These are phyloP conservation scores for Cynoglossus semilaevis DNA, from an alignment of 2,113 vertebrate genomes.

Conservation along the genomic window DNA sequence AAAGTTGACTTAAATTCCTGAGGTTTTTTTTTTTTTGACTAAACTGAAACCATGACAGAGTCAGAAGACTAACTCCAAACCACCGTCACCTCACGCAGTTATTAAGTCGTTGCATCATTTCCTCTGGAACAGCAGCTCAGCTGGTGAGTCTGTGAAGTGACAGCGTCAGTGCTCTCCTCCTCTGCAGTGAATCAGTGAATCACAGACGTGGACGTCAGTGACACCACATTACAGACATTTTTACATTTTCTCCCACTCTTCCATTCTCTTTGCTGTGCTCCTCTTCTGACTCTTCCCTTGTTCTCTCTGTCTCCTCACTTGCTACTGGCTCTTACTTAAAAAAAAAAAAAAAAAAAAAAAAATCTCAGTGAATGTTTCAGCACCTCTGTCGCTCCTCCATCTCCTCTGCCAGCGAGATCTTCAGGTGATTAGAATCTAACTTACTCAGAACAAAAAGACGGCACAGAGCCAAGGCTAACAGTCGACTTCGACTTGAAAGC, in stretches of 20 bases:
- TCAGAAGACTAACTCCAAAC: too few relatives aligned
- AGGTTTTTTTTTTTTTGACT: too few relatives aligned
- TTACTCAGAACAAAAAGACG: slow-evolving; percentile 31
- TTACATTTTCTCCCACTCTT: slow-evolving; percentile 2
- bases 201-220: slow-evolving; percentile 13
- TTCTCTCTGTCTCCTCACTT: slow-evolving; percentile 3
- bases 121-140: too few relatives aligned
- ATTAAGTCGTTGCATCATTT: too few relatives aligned
- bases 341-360: too few relatives aligned
- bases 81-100: too few relatives aligned
- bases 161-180: slow-evolving; percentile 11
- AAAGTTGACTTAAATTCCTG: too few relatives aligned
- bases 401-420: slow-evolving; percentile 47
- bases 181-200: slow-evolving; percentile 24
- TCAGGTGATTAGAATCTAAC: slow-evolving; percentile 49
- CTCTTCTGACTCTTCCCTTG: slow-evolving; percentile 7
- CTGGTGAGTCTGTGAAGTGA: slow-evolving; percentile 3
- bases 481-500: slow-evolving; percentile 38
- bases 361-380: slow-evolving; percentile 39
- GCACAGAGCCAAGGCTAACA: slow-evolving; percentile 54
- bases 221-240: slow-evolving; percentile 18
- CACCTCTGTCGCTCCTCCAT: slow-evolving; percentile 34
- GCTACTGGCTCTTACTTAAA: slow-evolving; percentile 16
- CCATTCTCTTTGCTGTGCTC: not conserved
- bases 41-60: too few relatives aligned